phyloP scores from a whole-genome alignment of 1,140 invertebrate species.

The Lysiphlebus fabarum region DNA sequence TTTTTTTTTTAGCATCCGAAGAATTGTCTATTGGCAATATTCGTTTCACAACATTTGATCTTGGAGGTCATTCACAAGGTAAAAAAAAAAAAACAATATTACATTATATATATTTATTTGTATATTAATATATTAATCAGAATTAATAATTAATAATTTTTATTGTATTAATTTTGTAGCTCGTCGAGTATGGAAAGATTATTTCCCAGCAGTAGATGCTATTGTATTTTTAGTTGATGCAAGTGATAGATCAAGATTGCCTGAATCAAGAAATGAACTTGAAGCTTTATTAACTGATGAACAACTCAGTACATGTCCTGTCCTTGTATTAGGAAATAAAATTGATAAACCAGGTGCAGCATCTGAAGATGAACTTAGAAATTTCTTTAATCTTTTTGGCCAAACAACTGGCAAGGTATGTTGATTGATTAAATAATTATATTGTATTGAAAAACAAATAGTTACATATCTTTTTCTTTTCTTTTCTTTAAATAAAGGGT shows the following conservation, averaged over 20 bases:
- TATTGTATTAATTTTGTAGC: conserved; percentile 58
- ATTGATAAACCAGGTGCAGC: conserved; percentile 96
- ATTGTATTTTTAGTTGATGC: conserved; percentile 98
- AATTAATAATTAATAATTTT: conserved; percentile 12
- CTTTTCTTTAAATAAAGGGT: conserved; percentile 63
- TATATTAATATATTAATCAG: not conserved
- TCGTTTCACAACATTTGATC: conserved; percentile 99
- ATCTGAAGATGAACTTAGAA: conserved; percentile 94
- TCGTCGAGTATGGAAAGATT: conserved; percentile 98
- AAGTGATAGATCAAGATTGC: conserved; percentile 83
- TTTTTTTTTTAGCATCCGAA: conserved; percentile 81
- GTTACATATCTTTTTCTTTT: conserved; percentile 25
- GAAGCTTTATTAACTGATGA: conserved; percentile 93
- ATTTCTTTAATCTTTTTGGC: conserved; percentile 88
- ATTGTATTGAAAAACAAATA: too few species aligned
- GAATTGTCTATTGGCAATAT: conserved; percentile 99
- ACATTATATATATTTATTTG: conserved; percentile 11
- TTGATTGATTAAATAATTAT: too few species aligned
- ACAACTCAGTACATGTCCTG: conserved; percentile 91
- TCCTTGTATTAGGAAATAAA: conserved; percentile 98
- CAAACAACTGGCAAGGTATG: conserved; percentile 95
- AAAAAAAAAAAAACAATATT: conserved; percentile 29
- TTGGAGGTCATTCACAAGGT: conserved; percentile 98
- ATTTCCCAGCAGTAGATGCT: conserved; percentile 98
- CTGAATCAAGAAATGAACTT: conserved; percentile 87